A percentile compares a stretch with the other conserved stretches of the same genome.
Conservation (phyloP, 1,140 invertebrate species). For the Ips nitidus region DNA sequence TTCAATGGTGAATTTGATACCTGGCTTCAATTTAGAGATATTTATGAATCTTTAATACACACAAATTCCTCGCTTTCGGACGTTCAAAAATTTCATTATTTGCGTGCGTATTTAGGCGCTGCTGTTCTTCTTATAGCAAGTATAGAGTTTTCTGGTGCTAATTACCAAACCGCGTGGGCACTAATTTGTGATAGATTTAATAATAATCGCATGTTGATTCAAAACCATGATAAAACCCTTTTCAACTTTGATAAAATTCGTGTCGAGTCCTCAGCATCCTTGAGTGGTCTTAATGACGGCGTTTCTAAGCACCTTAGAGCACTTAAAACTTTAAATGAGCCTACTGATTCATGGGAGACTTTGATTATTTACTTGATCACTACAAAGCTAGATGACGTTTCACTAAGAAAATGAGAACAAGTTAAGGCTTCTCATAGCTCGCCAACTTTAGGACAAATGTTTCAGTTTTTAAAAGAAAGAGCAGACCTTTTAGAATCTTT, state of each 20-base stretch:
- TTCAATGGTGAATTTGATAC: conserved; percentile 37
- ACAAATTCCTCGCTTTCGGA: conserved; percentile 29
- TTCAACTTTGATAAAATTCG: conserved; percentile 34
- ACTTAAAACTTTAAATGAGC: conserved; percentile 34
- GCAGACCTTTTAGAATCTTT: too few relatives aligned
- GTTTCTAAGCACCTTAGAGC: conserved; percentile 34
- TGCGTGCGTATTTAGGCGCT: conserved; percentile 6
- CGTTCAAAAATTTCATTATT: conserved; percentile 41
- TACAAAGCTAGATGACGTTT: conserved; percentile 36
- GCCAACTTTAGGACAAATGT: neutral
- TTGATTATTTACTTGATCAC: conserved; percentile 35
- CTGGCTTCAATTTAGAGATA: conserved; percentile 42
- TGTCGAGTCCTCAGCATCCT: conserved; percentile 30
- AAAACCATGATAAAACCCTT: conserved; percentile 32
- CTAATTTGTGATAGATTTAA: conserved; percentile 44
- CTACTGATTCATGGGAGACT: conserved; percentile 37
- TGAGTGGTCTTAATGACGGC: conserved; percentile 25
- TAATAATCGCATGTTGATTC: conserved; percentile 38
- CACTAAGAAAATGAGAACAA: conserved; percentile 37
- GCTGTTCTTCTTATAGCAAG: neutral
- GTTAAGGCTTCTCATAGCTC: neutral
- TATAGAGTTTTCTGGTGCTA: conserved; percentile 36
- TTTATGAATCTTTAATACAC: conserved; percentile 41
- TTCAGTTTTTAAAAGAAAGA: neutral
- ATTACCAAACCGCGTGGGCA: conserved; percentile 45